Evolutionary conservation across 1,140 invertebrate species (phyloP), one percentile per base, ranked within the genome.

Genomic region (Eciton burchellii): DNA sequence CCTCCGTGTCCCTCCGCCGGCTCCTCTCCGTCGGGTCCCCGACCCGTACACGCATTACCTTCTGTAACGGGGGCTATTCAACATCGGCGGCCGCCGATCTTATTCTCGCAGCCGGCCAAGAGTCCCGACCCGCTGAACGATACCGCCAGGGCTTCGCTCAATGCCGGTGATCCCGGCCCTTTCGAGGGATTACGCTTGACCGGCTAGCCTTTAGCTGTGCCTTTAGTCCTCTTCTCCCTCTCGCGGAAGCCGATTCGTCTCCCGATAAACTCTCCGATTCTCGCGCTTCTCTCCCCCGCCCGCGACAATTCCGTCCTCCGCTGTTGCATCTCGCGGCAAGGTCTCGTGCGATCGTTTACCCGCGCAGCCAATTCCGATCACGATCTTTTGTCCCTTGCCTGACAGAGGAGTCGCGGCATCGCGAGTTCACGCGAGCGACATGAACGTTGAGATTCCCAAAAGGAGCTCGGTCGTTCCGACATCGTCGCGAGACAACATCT

Each of bases 141-240:
- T 77, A 82, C 86, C 74, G 60, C 71, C 14, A 71, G 76, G 71
- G 63, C 88, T 85, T 84, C 85, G 86, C 72, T 88, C 86, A 89
- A 89, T 89, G 76, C 66, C 81, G 12, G n/a, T 63, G 76, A 71
- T 86, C 74, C 59, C 65, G 56, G 45, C 71, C 86, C 52, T 89
- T 88, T 59, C 84, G 29, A 77, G 66, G 87, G 84, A 88, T 88
- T 88, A 86, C 57, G 77, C 63, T 62, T 47, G 72, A 66, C 77
- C 56, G 35, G 68, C 73, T n/a, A 49, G 21, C 54, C 70, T 54
- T 74, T 73, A 59, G 52, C 56, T 47, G 16, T 19, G 16, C 47
- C 43, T 5, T 24, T 29, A 26, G 9, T 41, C n/a, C 26, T 35
- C 54, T 65, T 52, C 52, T 29, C 5, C 21, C 29, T 66, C 45